A percentile compares a stretch with the other conserved stretches of the same genome.
Evolutionary conservation across 2,888 invertebrate genomes (phyloP).

Genomic region (Monopis laevigella): DNA sequence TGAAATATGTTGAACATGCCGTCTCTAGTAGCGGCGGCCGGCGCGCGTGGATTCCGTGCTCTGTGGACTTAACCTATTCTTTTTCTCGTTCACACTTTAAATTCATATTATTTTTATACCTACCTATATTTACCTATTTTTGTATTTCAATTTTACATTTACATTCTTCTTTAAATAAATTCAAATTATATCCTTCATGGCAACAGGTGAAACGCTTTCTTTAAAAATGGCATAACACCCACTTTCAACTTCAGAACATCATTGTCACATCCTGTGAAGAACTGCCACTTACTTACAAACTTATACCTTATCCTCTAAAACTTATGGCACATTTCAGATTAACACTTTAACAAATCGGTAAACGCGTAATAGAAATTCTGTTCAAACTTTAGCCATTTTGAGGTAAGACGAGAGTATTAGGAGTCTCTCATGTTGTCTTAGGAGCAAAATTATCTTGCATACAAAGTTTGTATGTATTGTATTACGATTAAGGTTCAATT

Average conservation of each 20-base stretch:
- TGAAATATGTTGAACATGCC: no score
- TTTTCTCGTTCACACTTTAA: no score
- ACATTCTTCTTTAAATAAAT: background rate
- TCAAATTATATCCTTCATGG: background rate
- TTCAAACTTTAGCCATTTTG: constrained; percentile 49
- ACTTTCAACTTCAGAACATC: background rate
- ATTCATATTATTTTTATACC: no score
- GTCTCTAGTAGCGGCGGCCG: no score
- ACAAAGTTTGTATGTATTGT: background rate
- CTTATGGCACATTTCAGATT: background rate
- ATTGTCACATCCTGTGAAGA: constrained; percentile 5
- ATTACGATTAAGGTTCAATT: background rate
- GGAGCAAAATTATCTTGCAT: constrained; percentile 24
- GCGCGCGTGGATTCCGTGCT: no score
- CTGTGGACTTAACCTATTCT: no score
- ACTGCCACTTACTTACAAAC: background rate
- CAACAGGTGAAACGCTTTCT: constrained; percentile 10
- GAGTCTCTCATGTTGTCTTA: constrained; percentile 45
- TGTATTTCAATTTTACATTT: no score
- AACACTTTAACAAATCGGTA: background rate
- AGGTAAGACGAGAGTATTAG: constrained; percentile 54
- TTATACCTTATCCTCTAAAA: background rate
- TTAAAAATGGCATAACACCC: constrained; percentile 8
- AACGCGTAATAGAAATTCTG: constrained; percentile 18
- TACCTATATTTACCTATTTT: no score